A percentile compares a stretch with the other conserved stretches of the same genome.
Conservation (phyloP, 2,888 invertebrate genomes). For the Sphaeridia pumilis region DNA sequence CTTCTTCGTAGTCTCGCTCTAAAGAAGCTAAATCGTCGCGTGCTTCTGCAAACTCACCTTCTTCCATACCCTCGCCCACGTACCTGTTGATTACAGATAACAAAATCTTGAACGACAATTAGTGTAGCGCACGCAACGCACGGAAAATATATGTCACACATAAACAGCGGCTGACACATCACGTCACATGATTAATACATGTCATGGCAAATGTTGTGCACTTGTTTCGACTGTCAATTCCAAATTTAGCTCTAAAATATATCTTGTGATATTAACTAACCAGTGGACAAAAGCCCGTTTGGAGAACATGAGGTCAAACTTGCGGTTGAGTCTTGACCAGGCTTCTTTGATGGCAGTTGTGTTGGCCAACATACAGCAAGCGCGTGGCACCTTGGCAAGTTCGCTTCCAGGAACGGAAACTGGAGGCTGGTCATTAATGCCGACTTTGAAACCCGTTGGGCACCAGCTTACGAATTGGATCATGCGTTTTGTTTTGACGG, state of each 20-base stretch:
- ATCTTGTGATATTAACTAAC: not conserved
- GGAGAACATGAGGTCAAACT: constrained; percentile 83
- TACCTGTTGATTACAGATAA: constrained; percentile 67
- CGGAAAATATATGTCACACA: too few relatives aligned
- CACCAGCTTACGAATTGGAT: constrained; percentile 48
- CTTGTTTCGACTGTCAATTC: not conserved
- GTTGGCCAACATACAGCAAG: constrained; percentile 74
- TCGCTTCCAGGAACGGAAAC: constrained; percentile 32
- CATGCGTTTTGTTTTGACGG: constrained; percentile 54
- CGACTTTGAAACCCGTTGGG: constrained; percentile 42
- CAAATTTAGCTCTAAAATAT: not conserved
- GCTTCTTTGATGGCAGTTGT: constrained; percentile 89
- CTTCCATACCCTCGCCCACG: constrained; percentile 69
- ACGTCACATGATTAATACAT: not conserved
- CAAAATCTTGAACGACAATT: too few relatives aligned
- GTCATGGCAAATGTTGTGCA: not conserved
- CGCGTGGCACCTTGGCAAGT: constrained; percentile 59
- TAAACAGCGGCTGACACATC: not conserved
- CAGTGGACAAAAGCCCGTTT: constrained; percentile 15
- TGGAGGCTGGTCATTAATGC: constrained; percentile 34
- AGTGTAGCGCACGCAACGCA: not conserved
- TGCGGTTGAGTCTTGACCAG: constrained; percentile 50
- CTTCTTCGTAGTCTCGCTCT: constrained; percentile 5
- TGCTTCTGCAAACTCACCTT: constrained; percentile 42
- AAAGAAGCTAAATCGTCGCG: constrained; percentile 4